Evolutionary conservation across 2,888 invertebrate species (phyloP).

Genomic region (Watsonalla binaria): DNA sequence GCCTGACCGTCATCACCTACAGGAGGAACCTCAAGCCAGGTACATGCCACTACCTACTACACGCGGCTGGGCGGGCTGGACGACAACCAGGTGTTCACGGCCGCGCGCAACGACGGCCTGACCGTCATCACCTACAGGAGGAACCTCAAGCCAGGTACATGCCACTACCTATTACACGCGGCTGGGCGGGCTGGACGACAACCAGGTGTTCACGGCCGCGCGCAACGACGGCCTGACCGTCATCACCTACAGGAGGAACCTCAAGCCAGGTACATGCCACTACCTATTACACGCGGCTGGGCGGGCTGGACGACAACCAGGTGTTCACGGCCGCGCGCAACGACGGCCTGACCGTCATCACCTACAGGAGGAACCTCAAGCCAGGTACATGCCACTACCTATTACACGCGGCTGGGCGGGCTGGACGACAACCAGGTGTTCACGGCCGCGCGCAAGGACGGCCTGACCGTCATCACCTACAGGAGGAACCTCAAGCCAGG

Average conservation of each 20-base stretch:
- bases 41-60: slow-evolving; percentile 60
- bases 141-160: slow-evolving; percentile 83
- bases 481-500: slow-evolving; percentile 86
- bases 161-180: slow-evolving; percentile 68
- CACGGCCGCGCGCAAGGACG: slow-evolving; percentile 84
- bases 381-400: slow-evolving; percentile 75
- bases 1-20: slow-evolving; percentile 88
- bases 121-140: slow-evolving; percentile 89
- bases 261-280: slow-evolving; percentile 81
- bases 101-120: slow-evolving; percentile 85
- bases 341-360: slow-evolving; percentile 87
- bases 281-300: slow-evolving; percentile 81
- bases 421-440: slow-evolving; percentile 90
- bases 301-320: slow-evolving; percentile 90
- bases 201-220: slow-evolving; percentile 86
- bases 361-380: slow-evolving; percentile 86
- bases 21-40: slow-evolving; percentile 86
- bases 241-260: slow-evolving; percentile 86
- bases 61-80: slow-evolving; percentile 89
- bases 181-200: slow-evolving; percentile 89
- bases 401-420: slow-evolving; percentile 86
- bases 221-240: slow-evolving; percentile 87
- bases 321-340: slow-evolving; percentile 84
- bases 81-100: slow-evolving; percentile 88
- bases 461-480: slow-evolving; percentile 88